Conservation (phyloP, 2,797 vertebrate species). For the Mycteria americana region DNA sequence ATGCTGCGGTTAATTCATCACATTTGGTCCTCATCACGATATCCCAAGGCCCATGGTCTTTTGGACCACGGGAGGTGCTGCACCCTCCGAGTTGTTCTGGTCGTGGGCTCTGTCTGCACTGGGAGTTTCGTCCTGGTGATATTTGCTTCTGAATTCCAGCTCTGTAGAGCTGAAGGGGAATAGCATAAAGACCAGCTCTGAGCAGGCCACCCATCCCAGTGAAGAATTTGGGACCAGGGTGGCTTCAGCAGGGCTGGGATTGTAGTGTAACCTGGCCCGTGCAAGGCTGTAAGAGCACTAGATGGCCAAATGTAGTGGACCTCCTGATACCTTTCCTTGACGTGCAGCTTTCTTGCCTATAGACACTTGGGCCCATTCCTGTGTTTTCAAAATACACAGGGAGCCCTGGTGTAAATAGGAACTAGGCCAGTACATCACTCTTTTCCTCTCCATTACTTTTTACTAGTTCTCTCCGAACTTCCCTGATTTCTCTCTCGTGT, state of each 20-base stretch:
- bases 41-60: neutral
- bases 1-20: neutral
- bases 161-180: neutral
- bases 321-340: neutral
- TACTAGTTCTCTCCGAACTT: neutral
- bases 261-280: no score
- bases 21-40: fast-evolving
- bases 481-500: neutral
- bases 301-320: neutral
- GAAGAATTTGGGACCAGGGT: neutral
- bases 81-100: neutral
- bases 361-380: neutral
- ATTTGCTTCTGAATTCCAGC: neutral
- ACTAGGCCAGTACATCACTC: neutral
- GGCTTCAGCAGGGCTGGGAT: neutral
- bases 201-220: neutral
- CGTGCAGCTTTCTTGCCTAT: neutral
- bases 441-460: neutral
- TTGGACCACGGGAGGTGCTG: neutral
- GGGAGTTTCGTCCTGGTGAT: neutral
- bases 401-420: neutral
- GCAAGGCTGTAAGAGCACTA: neutral
- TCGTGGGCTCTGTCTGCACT: neutral
- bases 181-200: neutral
- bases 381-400: neutral